Evolutionary conservation across 2,888 invertebrate genomes (phyloP), one percentile per base, ranked within the genome.

Genomic region (Apoderus coryli): DNA sequence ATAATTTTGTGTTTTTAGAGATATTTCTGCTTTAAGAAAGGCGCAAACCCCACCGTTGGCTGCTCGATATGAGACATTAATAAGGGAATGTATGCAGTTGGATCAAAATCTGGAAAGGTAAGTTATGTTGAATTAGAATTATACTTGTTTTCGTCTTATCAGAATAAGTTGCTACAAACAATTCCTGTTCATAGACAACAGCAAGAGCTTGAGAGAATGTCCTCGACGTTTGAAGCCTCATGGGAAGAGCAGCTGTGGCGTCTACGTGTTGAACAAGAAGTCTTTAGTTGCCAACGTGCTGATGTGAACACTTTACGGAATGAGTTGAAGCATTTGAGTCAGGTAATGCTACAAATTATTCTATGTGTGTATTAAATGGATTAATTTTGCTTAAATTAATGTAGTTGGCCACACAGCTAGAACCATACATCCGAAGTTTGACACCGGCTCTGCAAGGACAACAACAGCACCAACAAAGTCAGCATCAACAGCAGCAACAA

Each of bases 181-280:
- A 7, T n/a, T 6, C 19, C 19, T n/a, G 7, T 9, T 27, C 33
- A 10, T 27, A 46, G 47, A 37, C 69, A 72, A 45, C 69, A 71
- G 42, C 57, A 63, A 22, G 72, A 73, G 46, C 49, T 73, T 37
- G 72, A 72, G 35, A 57, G 69, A 26, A 59, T 72, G 46, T 60
- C 67, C 31, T 58, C 61, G 4, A 60, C 67, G 4, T 73, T 74
- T 43, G 72, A 72, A 38, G 58, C 70, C 26, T 63, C 74, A 2
- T 78, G 78, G 78, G 76, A 78, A 48, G 76, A 77, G 45, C 74
- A 76, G 44, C 53, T 77, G 14, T 74, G 76, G 54, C 60, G 75
- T 36, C 66, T 79, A 36, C 65, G 73, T 27, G 64, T 74, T 4
- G 78, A 80, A 51, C 77, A 78, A 50, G 75, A 76, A 46, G 56